phyloP scores from a whole-genome alignment of 2,113 vertebrate species.

The Cettia cetti region DNA sequence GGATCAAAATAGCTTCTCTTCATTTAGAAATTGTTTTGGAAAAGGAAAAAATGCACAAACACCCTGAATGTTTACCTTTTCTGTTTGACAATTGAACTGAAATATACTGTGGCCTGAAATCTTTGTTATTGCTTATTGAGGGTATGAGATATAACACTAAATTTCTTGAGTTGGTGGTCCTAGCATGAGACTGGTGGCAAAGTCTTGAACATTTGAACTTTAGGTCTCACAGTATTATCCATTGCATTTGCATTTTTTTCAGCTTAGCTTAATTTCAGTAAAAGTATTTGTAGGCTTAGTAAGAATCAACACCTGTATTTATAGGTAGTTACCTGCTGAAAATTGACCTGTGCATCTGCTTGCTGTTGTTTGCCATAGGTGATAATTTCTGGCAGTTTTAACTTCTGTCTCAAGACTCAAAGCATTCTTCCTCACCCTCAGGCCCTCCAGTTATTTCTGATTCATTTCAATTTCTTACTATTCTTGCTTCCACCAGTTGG shows the following conservation, averaged over 20 bases:
- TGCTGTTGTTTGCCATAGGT: not conserved
- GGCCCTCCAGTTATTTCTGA: not conserved
- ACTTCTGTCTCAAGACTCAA: not conserved
- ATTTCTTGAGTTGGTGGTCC: slow-evolving; percentile 5
- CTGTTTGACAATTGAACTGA: not conserved
- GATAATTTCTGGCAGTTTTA: not conserved
- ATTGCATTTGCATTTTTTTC: not conserved
- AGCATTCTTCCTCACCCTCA: not conserved
- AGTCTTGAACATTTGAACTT: not conserved
- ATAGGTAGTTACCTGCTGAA: not conserved
- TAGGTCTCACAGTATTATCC: not conserved
- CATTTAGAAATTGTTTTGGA: not conserved
- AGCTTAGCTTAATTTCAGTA: not conserved
- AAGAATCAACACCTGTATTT: not conserved
- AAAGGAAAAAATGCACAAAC: not conserved
- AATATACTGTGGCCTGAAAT: not conserved
- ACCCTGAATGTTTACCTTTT: not conserved
- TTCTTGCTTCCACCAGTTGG: not conserved
- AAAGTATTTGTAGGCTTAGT: not conserved
- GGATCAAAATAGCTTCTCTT: not conserved
- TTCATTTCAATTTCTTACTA: not conserved
- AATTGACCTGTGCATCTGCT: not conserved
- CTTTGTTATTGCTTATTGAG: not conserved
- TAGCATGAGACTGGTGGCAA: slow-evolving; percentile 18
- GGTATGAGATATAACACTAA: not conserved